Percentiles rank a stretch among this genome's conserved stretches.
Evolutionary conservation across 1,140 invertebrate species (phyloP).

Genomic region (Tetragnatha versicolor): DNA sequence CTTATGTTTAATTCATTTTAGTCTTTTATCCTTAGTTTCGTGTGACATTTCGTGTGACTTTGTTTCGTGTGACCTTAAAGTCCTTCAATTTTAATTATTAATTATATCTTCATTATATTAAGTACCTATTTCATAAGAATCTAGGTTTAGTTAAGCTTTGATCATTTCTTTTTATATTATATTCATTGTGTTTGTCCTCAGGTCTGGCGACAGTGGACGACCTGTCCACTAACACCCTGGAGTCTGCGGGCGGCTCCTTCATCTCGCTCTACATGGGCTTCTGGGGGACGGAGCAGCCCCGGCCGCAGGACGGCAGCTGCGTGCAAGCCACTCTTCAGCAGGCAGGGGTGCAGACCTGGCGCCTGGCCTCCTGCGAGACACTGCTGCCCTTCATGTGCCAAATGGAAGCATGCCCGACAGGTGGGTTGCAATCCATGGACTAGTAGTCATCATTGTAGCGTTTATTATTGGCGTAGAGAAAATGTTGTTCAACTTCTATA

Average conservation of each 20-base stretch:
- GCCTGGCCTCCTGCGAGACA: slow-evolving; percentile 89
- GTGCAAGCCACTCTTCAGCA: slow-evolving; percentile 74
- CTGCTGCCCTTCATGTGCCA: slow-evolving; percentile 94
- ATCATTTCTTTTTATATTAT: too few relatives aligned
- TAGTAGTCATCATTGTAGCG: too few relatives aligned
- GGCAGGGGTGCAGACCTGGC: slow-evolving; percentile 77
- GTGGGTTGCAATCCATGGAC: slow-evolving; percentile 65
- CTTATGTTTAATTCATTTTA: too few relatives aligned
- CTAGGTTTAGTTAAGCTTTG: too few relatives aligned
- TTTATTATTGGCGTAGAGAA: too few relatives aligned
- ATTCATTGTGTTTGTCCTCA: slow-evolving; percentile 7
- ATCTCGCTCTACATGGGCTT: slow-evolving; percentile 86
- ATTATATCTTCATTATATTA: too few relatives aligned
- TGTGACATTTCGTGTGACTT: too few relatives aligned
- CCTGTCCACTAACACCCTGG: slow-evolving; percentile 88
- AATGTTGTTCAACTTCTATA: too few relatives aligned
- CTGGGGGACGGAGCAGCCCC: slow-evolving; percentile 74
- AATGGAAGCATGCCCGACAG: slow-evolving; percentile 85
- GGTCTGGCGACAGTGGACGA: slow-evolving; percentile 89
- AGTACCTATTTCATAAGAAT: too few relatives aligned
- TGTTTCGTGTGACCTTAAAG: too few relatives aligned
- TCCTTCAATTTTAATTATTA: too few relatives aligned
- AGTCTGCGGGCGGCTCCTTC: slow-evolving; percentile 88
- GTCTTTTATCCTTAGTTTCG: too few relatives aligned
- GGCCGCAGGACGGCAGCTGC: slow-evolving; percentile 84